These are phyloP conservation scores for Urocynchramus pylzowi DNA, from an alignment of 2,113 vertebrate genomes.

Conservation along the genomic window DNA sequence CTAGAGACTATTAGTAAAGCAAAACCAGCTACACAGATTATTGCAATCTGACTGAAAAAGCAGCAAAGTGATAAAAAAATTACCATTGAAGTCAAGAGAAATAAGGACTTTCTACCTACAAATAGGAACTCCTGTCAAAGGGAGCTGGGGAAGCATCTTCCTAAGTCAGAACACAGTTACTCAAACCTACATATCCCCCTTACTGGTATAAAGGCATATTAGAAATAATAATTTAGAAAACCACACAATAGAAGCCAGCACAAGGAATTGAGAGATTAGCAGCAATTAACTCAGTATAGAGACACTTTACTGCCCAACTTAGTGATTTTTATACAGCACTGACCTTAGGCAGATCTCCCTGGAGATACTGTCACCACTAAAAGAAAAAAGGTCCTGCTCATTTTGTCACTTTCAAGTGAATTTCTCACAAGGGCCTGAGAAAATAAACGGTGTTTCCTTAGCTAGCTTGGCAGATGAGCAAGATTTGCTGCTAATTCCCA, in stretches of 20 bases:
- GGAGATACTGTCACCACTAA: background rate
- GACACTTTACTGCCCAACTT: accelerated
- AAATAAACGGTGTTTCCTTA: background rate
- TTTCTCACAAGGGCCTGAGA: background rate
- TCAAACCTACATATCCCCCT: background rate
- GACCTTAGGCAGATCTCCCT: background rate
- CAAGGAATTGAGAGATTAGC: background rate
- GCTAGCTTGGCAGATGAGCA: background rate
- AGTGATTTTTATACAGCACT: background rate
- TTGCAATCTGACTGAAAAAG: background rate
- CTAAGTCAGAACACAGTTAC: background rate
- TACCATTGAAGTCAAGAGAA: background rate
- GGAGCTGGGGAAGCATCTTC: background rate
- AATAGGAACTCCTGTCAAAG: background rate
- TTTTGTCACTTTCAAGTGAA: background rate
- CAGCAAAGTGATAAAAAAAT: background rate
- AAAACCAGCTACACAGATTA: background rate
- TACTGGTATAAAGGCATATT: background rate
- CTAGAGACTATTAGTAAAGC: background rate
- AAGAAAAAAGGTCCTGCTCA: background rate
- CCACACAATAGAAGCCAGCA: background rate
- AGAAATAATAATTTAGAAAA: background rate
- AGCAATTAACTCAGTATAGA: background rate
- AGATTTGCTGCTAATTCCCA: background rate
- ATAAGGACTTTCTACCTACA: background rate